These are phyloP conservation scores for Ricordea florida DNA, from an alignment of 92 coral and sea anemone species.

Conservation along the genomic window DNA sequence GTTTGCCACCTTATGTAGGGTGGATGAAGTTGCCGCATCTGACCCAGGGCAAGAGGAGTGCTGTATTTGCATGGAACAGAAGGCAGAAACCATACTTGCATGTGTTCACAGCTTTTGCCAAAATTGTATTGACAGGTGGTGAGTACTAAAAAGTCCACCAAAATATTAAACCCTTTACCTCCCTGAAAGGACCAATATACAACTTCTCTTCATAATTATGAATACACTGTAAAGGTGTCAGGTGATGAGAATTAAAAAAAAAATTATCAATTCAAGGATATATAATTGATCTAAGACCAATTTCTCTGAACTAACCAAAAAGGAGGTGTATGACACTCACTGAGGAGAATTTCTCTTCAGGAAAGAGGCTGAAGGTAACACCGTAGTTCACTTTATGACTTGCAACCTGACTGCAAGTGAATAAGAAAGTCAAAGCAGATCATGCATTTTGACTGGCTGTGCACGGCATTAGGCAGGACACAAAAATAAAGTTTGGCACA, in stretches of 20 bases:
- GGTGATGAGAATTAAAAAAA: background rate
- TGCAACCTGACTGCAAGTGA: no score
- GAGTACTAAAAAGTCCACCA: background rate
- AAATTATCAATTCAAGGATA: background rate
- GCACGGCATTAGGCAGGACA: no score
- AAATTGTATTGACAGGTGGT: constrained; percentile 83
- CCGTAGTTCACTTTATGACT: no score
- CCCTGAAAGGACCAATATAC: background rate
- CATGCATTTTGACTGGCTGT: no score
- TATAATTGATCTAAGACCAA: no score
- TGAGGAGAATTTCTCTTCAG: no score
- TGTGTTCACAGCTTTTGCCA: constrained; percentile 86
- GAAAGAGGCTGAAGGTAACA: no score
- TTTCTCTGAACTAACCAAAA: no score
- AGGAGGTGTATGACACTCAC: no score
- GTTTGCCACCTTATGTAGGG: constrained; percentile 31
- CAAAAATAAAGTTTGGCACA: no score
- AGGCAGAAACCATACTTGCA: constrained; percentile 76
- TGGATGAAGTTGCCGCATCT: constrained; percentile 68
- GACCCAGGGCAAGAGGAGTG: constrained; percentile 62
- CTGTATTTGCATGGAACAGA: constrained; percentile 82
- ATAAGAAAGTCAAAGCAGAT: no score
- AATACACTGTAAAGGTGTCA: background rate
- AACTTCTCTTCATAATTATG: background rate
- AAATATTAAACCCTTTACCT: background rate